A percentile compares a stretch with the other conserved stretches of the same genome.
phyloP scores from a whole-genome alignment of 2,797 vertebrate genomes.

The Cirrhinus mrigala region DNA sequence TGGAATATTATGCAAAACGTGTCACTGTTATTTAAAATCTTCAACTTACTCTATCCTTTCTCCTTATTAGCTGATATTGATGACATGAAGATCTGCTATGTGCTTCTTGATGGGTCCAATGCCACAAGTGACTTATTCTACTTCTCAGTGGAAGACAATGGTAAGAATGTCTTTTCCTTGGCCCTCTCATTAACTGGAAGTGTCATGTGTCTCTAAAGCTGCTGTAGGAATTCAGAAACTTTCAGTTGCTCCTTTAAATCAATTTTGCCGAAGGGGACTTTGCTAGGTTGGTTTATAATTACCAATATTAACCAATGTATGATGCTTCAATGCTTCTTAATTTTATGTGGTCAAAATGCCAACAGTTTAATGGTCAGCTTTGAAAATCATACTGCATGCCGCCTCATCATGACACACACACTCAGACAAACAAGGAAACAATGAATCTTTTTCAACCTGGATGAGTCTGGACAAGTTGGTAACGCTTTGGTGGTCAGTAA shows the following conservation, averaged over 20 bases:
- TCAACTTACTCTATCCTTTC: not conserved
- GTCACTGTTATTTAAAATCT: not conserved
- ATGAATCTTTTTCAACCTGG: slow-evolving; percentile 54
- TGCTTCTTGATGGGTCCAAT: slow-evolving; percentile 83
- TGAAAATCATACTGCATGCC: not conserved
- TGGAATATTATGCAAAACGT: not conserved
- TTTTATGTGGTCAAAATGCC: not conserved
- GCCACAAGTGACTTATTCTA: slow-evolving; percentile 87
- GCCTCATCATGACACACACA: not conserved
- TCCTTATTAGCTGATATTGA: slow-evolving; percentile 84
- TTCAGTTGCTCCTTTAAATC: slow-evolving; percentile 62
- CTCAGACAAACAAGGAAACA: slow-evolving; percentile 54
- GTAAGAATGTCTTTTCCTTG: slow-evolving; percentile 73
- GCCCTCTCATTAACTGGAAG: slow-evolving; percentile 28
- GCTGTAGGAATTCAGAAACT: slow-evolving; percentile 40
- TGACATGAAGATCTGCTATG: slow-evolving; percentile 87
- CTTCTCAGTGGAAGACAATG: slow-evolving; percentile 87
- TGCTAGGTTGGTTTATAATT: slow-evolving; percentile 61
- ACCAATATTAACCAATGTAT: slow-evolving; percentile 10
- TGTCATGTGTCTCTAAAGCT: slow-evolving; percentile 33
- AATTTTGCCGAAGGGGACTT: slow-evolving; percentile 58
- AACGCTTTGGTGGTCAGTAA: slow-evolving; percentile 66
- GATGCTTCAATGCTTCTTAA: not conserved
- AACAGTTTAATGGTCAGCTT: not conserved
- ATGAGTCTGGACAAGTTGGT: slow-evolving; percentile 68